Percentiles rank a stretch among this genome's conserved stretches.
Evolutionary conservation across 2,888 invertebrate species (phyloP).

Genomic region (Hydrotaea cyrtoneurina): DNA sequence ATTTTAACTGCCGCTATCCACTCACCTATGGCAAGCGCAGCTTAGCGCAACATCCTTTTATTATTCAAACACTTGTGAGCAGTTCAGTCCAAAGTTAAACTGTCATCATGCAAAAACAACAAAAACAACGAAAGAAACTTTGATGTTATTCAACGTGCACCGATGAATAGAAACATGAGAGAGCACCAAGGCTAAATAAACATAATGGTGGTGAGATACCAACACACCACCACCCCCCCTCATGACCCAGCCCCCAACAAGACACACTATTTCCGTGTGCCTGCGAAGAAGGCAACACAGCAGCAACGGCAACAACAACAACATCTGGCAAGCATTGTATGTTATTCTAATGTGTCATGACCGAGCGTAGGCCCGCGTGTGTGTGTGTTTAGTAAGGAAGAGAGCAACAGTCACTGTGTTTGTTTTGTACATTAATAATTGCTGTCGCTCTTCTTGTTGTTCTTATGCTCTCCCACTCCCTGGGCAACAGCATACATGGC

Average conservation of each 20-base stretch:
- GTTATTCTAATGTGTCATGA: conserved; percentile 25
- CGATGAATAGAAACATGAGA: conserved; percentile 35
- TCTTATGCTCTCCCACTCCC: not conserved
- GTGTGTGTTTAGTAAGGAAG: conserved; percentile 46
- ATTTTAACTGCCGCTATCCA: conserved; percentile 14
- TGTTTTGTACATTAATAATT: conserved; percentile 33
- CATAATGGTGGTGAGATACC: conserved; percentile 16
- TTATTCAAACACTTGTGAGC: conserved; percentile 42
- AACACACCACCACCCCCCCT: not conserved
- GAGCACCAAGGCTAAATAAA: conserved; percentile 33
- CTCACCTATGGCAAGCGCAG: conserved; percentile 1
- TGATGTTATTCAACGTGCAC: conserved; percentile 52
- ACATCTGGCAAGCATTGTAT: conserved; percentile 28
- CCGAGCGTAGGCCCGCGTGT: not conserved
- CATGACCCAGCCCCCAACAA: too few relatives aligned
- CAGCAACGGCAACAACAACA: not conserved
- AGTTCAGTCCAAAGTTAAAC: conserved; percentile 47
- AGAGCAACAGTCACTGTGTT: conserved; percentile 26
- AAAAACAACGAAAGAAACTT: conserved; percentile 12
- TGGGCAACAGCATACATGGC: not conserved
- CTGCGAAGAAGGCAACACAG: too few relatives aligned
- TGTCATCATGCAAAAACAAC: conserved; percentile 16
- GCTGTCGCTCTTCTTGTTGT: conserved; percentile 18
- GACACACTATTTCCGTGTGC: not conserved
- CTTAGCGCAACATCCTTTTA: conserved; percentile 26